These are phyloP conservation scores for Phyllostomus discolor DNA, from an alignment of 2,113 vertebrate species.

Conservation along the genomic window DNA sequence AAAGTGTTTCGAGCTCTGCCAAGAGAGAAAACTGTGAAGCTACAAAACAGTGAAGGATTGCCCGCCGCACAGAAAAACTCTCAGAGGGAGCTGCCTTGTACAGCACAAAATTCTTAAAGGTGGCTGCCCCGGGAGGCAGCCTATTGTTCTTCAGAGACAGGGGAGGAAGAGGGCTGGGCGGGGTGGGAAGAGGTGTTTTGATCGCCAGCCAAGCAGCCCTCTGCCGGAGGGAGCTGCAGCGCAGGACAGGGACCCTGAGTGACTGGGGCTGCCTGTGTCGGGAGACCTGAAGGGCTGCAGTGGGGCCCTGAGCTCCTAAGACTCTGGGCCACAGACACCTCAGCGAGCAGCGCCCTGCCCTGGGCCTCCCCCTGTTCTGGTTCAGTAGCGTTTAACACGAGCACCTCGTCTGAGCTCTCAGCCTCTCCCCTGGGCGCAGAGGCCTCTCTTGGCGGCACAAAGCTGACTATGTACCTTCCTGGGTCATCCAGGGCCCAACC, in stretches of 20 bases:
- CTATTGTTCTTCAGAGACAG: not conserved
- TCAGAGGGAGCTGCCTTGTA: not conserved
- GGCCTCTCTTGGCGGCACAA: not conserved
- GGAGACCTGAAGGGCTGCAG: not conserved
- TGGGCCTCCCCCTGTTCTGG: rapidly evolving
- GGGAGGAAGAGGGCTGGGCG: not conserved
- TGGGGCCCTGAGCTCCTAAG: not conserved
- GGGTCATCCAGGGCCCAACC: not conserved
- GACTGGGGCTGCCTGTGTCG: rapidly evolving
- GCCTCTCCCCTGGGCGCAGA: not conserved
- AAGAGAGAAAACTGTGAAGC: not conserved
- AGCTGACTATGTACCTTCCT: not conserved
- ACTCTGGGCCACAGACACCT: not conserved
- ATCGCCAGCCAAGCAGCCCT: not conserved
- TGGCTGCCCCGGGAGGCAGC: not conserved
- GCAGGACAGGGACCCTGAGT: rapidly evolving
- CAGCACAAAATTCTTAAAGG: not conserved
- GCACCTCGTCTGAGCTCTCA: not conserved
- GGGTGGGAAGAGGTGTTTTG: not conserved
- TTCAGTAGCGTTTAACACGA: not conserved
- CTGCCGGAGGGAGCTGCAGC: rapidly evolving
- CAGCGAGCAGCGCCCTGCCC: not conserved
- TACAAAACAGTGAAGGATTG: not conserved
- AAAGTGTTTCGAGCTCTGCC: not conserved
- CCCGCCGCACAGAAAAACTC: not conserved